These are phyloP conservation scores for Cephalopholis sonnerati DNA, from an alignment of 2,113 vertebrate genomes.

Conservation along the genomic window DNA sequence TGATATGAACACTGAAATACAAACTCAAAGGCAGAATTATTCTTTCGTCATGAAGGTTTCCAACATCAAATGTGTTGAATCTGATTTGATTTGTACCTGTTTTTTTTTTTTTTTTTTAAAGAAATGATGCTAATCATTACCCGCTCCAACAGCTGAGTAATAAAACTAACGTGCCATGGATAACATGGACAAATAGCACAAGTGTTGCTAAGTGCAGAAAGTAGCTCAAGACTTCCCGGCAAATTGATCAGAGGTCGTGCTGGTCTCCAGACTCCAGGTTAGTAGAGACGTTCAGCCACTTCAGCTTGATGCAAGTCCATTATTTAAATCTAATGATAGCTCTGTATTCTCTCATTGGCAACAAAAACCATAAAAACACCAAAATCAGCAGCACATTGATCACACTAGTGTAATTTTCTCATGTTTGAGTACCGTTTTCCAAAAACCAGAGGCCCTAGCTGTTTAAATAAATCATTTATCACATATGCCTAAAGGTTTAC, in stretches of 20 bases:
- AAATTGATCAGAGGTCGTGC: not conserved
- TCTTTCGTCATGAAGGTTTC: not conserved
- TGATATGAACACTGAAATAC: slow-evolving; percentile 52
- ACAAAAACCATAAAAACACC: not conserved
- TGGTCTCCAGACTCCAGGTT: slow-evolving; percentile 16
- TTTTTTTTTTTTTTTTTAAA: no score
- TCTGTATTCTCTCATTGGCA: not conserved
- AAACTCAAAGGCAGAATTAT: slow-evolving; percentile 37
- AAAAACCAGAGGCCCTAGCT: not conserved
- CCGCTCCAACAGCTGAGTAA: not conserved
- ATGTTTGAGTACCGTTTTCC: not conserved
- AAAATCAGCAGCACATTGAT: not conserved
- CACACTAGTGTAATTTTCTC: no score
- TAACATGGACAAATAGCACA: not conserved
- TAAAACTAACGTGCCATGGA: slow-evolving; percentile 8
- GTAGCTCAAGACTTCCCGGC: not conserved
- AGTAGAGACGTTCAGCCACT: not conserved
- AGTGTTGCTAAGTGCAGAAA: not conserved
- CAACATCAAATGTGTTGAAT: slow-evolving; percentile 15
- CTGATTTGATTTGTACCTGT: not conserved
- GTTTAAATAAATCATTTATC: not conserved
- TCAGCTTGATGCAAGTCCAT: not conserved
- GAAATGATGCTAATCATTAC: not conserved
- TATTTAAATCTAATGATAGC: not conserved
- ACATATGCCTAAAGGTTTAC: not conserved